phyloP scores from a whole-genome alignment of 2,113 vertebrate species.

The Cacatua alba region DNA sequence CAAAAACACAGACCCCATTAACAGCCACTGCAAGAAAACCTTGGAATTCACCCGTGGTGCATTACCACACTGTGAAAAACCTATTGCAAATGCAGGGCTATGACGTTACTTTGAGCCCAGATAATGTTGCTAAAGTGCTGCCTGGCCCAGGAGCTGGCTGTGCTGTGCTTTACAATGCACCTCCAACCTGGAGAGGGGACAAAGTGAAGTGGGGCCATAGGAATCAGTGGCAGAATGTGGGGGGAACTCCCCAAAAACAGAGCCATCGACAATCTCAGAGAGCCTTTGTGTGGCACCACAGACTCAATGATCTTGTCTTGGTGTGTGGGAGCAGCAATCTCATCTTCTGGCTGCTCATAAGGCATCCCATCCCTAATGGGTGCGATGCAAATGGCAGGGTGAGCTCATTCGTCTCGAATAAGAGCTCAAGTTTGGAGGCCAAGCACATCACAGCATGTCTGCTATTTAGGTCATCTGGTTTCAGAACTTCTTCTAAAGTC shows the following conservation, averaged over 20 bases:
- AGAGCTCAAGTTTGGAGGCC: background rate
- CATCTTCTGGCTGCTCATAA: background rate
- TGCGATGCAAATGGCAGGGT: background rate
- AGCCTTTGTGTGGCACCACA: background rate
- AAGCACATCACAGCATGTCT: background rate
- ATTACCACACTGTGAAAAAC: background rate
- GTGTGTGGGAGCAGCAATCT: background rate
- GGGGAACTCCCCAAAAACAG: background rate
- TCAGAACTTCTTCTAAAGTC: background rate
- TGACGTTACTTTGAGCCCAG: background rate
- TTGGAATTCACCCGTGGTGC: background rate
- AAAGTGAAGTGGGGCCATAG: background rate
- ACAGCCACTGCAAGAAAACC: background rate
- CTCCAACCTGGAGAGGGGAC: background rate
- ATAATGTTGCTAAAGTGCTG: background rate
- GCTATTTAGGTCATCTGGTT: background rate
- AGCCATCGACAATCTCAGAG: background rate
- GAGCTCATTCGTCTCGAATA: background rate
- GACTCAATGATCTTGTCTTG: background rate
- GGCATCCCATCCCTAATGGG: background rate
- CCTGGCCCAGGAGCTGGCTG: fast-evolving
- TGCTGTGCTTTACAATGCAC: background rate
- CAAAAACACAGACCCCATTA: background rate
- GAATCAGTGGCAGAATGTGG: background rate
- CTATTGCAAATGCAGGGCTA: background rate